Evolutionary conservation across 2,797 vertebrate species (phyloP), one percentile per base, ranked within the genome.

Genomic region (Mormyrus hasselquistii): DNA sequence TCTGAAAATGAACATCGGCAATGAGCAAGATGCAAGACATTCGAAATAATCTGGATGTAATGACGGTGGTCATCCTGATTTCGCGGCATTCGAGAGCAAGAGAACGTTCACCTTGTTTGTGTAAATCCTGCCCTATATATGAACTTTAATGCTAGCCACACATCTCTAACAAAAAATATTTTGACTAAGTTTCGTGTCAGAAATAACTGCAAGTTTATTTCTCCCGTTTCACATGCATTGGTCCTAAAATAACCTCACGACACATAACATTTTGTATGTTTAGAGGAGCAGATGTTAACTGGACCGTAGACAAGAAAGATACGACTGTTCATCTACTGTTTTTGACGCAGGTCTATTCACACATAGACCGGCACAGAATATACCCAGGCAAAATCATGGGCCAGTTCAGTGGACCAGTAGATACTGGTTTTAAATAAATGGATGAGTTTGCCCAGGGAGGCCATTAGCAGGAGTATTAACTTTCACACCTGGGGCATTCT

Each of bases 351-450:
- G 82, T n/a, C 4, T 38, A 5, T 9, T 79, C 0, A 82, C 65
- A 88, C 85, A 82, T 34, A 65, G 69, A 38, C 10, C 22, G 9
- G 25, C 10, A 85, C 38, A 65, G 10, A 85, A 82, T 22, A 62
- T 7, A 44, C 44, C 41, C 19, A 34, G 53, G 53, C 62, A 29
- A 22, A 16, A n/a, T 47, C 8, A 65, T 44, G 16, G 12, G 82
- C 9, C 14, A 57, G 14, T 82, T 49, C 29, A 69, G 53, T 44
- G 82, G 79, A 34, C 34, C 49, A n/a, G 22, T 2, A 88, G 50
- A 25, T 57, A 12, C 29, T 65, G 57, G 53, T 85, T 89, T 85
- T 86, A 86, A 89, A 89, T 89, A 89, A 89, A 84, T 89, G 82
- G 88, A 86, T 89, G 88, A 86, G 44, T 38, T 85, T 65, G 83